phyloP scores from a whole-genome alignment of 2,113 vertebrate species.

The Anarhynchus alexandrinus region DNA sequence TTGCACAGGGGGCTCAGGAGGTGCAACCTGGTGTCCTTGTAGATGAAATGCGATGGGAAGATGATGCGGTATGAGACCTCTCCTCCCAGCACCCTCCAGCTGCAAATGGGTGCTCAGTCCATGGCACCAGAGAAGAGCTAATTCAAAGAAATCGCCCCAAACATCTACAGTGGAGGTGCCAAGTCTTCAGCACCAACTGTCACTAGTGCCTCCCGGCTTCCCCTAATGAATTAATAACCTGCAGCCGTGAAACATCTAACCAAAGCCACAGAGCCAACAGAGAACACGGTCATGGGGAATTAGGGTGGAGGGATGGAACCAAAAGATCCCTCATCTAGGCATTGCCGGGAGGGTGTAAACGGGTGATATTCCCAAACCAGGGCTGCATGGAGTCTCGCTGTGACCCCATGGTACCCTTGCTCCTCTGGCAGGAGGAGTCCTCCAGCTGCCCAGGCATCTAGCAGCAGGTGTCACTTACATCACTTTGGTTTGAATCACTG shows the following conservation, averaged over 20 bases:
- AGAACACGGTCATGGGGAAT: neutral
- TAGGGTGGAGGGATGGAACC: neutral
- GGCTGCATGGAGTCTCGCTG: neutral
- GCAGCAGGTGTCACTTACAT: neutral
- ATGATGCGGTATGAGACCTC: accelerated
- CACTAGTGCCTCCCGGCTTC: neutral
- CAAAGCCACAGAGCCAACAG: neutral
- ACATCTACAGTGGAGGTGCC: neutral
- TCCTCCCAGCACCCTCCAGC: neutral
- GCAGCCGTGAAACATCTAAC: no score
- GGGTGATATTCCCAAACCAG: neutral
- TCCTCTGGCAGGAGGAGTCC: neutral
- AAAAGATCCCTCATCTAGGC: neutral
- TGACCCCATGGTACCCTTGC: neutral
- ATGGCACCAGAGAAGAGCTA: neutral
- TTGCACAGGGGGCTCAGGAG: neutral
- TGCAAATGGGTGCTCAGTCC: neutral
- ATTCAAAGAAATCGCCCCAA: neutral
- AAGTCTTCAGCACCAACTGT: neutral
- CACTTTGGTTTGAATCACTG: neutral
- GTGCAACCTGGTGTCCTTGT: neutral
- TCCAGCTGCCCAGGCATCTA: neutral
- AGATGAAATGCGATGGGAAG: neutral
- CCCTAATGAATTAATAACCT: no score
- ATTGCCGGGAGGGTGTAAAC: neutral